These are phyloP conservation scores for Oostethus manadensis DNA, from an alignment of 2,113 vertebrate genomes.

Conservation along the genomic window DNA sequence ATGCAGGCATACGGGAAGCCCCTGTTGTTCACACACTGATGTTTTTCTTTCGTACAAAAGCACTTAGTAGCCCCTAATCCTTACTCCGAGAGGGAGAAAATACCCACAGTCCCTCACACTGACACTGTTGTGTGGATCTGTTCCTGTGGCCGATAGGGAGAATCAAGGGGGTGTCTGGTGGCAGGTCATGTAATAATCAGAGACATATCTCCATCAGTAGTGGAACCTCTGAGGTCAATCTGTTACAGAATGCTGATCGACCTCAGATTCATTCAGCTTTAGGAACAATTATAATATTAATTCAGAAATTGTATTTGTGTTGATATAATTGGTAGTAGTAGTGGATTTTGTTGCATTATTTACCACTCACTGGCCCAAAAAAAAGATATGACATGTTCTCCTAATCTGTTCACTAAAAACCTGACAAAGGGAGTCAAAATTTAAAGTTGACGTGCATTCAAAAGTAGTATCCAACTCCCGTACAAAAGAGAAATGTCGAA, in stretches of 20 bases:
- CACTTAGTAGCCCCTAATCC: constrained; percentile 52
- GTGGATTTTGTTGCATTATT: no score
- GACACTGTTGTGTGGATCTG: constrained; percentile 30
- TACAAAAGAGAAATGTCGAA: background rate
- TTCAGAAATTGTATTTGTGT: no score
- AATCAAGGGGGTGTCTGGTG: constrained; percentile 47
- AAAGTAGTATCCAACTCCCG: background rate
- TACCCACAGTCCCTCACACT: constrained; percentile 33
- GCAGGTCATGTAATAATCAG: constrained; percentile 68
- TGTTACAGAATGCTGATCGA: background rate
- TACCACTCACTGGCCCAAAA: no score
- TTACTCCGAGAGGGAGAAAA: constrained; percentile 34
- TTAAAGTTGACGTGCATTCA: no score
- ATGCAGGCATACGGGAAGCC: constrained; percentile 65
- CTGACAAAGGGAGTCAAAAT: no score
- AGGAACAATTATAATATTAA: no score
- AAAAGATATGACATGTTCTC: no score
- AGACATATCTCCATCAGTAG: constrained; percentile 16
- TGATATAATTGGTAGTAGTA: no score
- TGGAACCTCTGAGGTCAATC: background rate
- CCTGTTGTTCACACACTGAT: constrained; percentile 42
- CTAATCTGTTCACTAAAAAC: no score
- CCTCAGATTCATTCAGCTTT: no score
- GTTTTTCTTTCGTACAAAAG: constrained; percentile 48
- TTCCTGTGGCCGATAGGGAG: constrained; percentile 58